These are phyloP conservation scores for Drosophila pseudotakahashii DNA, from an alignment of 2,888 invertebrate genomes.

Conservation along the genomic window DNA sequence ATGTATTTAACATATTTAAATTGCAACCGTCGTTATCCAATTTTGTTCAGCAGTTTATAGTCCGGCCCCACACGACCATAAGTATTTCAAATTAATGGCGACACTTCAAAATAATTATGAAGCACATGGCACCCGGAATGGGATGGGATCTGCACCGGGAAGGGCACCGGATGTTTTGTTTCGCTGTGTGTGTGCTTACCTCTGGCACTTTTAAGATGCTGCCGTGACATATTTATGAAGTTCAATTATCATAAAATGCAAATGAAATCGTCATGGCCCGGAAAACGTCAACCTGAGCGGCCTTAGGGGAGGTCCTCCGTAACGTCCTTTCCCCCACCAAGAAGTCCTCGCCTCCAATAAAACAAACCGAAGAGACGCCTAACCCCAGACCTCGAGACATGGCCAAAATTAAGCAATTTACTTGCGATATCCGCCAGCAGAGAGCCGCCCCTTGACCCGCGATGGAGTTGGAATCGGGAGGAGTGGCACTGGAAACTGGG, in stretches of 20 bases:
- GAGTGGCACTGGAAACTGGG: constrained; percentile 40
- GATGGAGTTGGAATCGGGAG: constrained; percentile 20
- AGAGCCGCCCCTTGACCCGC: constrained; percentile 58
- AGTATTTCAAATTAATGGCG: constrained; percentile 78
- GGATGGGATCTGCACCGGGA: neutral
- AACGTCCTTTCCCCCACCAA: constrained; percentile 11
- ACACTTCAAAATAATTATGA: constrained; percentile 81
- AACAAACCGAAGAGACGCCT: constrained; percentile 64
- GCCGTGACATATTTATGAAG: constrained; percentile 80
- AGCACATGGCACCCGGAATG: constrained; percentile 60
- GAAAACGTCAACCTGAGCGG: constrained; percentile 73
- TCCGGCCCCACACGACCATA: constrained; percentile 60
- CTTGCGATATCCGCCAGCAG: constrained; percentile 74
- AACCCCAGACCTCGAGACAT: constrained; percentile 51
- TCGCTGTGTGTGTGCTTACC: constrained; percentile 67
- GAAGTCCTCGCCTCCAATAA: constrained; percentile 63
- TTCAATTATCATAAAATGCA: constrained; percentile 81
- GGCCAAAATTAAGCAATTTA: constrained; percentile 79
- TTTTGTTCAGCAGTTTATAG: constrained; percentile 67
- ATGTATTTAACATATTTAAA: constrained; percentile 73
- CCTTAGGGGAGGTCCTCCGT: constrained; percentile 18
- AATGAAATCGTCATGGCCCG: constrained; percentile 79
- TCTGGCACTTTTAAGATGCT: constrained; percentile 79
- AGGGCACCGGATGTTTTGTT: constrained; percentile 2
- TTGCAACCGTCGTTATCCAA: constrained; percentile 64